These are phyloP conservation scores for Hapalemur alaotrensis DNA, from an alignment of 2,797 vertebrate genomes.

Conservation along the genomic window DNA sequence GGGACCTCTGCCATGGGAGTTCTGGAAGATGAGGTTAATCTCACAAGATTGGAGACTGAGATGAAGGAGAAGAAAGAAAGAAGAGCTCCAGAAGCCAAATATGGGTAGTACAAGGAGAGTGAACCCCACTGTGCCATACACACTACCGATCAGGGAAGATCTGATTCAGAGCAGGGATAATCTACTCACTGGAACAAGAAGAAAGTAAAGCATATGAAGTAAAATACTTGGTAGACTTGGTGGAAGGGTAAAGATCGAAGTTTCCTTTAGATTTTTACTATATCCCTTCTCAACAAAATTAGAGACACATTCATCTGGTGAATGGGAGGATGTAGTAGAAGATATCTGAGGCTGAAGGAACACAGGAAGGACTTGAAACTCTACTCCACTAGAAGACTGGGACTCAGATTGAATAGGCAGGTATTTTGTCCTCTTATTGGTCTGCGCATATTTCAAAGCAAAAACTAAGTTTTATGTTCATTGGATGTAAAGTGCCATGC, in stretches of 20 bases:
- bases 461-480: neutral
- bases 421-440: neutral
- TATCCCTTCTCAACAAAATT: neutral
- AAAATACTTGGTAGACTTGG: neutral
- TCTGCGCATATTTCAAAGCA: neutral
- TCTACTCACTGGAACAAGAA: neutral
- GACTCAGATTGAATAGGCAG: neutral
- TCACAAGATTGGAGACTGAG: neutral
- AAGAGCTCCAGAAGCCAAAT: neutral
- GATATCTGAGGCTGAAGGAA: neutral
- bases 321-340: neutral
- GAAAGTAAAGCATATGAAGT: neutral
- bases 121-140: rapidly evolving
- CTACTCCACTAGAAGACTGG: neutral
- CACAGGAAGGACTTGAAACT: neutral
- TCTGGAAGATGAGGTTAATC: neutral
- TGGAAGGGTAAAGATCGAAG: neutral
- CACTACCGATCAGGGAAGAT: neutral
- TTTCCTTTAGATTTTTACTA: neutral
- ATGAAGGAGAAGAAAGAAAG: neutral
- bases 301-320: neutral
- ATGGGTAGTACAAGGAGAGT: neutral
- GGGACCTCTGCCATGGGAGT: neutral
- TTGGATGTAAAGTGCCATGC: neutral
- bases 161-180: neutral